Percentiles rank a stretch among this genome's conserved stretches.
phyloP scores from a whole-genome alignment of 2,888 invertebrate genomes.

The Ophion slaviceki region DNA sequence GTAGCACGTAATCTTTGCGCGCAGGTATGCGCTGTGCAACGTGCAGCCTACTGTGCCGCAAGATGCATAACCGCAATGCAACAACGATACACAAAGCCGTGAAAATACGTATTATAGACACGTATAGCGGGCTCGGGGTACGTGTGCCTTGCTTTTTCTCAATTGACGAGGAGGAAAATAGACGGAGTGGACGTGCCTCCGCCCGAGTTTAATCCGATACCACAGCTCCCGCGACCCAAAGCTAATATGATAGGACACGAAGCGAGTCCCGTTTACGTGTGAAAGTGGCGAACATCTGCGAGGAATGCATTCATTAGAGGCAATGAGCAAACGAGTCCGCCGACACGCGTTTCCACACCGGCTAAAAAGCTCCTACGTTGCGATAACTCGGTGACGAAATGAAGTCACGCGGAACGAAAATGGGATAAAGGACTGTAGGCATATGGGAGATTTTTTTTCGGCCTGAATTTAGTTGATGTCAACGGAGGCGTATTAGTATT shows the following conservation, averaged over 20 bases:
- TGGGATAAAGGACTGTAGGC: neutral
- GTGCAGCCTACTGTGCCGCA: slow-evolving; percentile 31
- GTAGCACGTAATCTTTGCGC: slow-evolving; percentile 35
- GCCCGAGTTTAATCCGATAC: slow-evolving; percentile 39
- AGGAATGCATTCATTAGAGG: slow-evolving; percentile 54
- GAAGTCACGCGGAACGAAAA: slow-evolving; percentile 34
- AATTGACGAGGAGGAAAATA: slow-evolving; percentile 52
- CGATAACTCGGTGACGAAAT: slow-evolving; percentile 49
- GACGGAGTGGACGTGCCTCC: slow-evolving; percentile 31
- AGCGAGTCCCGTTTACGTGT: slow-evolving; percentile 45
- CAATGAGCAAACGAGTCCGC: slow-evolving; percentile 42
- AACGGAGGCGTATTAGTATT: no score
- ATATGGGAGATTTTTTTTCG: neutral
- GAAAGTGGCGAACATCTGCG: slow-evolving; percentile 61
- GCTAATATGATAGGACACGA: slow-evolving; percentile 3
- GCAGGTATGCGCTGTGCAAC: slow-evolving; percentile 30
- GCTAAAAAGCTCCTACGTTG: slow-evolving; percentile 24
- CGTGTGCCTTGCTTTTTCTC: slow-evolving; percentile 36
- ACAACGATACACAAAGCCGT: slow-evolving; percentile 36
- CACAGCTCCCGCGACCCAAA: slow-evolving; percentile 7
- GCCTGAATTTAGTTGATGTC: neutral
- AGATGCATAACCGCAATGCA: slow-evolving; percentile 50
- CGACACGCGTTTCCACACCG: slow-evolving; percentile 19
- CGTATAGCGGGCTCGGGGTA: neutral
- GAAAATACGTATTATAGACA: neutral